These are phyloP conservation scores for Geophilus truncorum DNA, from an alignment of 2,888 invertebrate species.

Conservation along the genomic window DNA sequence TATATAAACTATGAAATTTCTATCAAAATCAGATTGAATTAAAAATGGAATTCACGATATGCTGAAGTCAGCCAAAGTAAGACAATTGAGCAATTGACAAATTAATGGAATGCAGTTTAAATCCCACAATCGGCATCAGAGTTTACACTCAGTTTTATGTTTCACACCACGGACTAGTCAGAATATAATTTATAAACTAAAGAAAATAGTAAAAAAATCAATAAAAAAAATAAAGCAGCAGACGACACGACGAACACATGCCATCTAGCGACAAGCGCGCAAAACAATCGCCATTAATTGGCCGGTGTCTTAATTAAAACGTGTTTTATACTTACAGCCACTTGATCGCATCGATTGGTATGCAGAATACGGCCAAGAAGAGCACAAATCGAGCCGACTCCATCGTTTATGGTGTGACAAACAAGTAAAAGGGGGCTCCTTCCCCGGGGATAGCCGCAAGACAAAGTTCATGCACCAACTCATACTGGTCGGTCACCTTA, in stretches of 20 bases:
- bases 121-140: too few relatives aligned
- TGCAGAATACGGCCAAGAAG: not conserved
- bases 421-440: slow-evolving; percentile 21
- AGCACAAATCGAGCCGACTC: slow-evolving; percentile 2
- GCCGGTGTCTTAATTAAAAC: not conserved
- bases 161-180: too few relatives aligned
- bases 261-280: not conserved
- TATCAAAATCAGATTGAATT: too few relatives aligned
- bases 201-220: not conserved
- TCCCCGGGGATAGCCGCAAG: slow-evolving; percentile 23
- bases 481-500: slow-evolving; percentile 22
- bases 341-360: not conserved
- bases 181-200: too few relatives aligned
- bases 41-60: too few relatives aligned
- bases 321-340: not conserved
- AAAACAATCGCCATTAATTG: not conserved
- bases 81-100: too few relatives aligned
- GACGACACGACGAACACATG: not conserved
- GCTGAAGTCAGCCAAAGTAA: too few relatives aligned
- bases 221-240: not conserved
- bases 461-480: slow-evolving; percentile 27
- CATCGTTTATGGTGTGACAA: slow-evolving; percentile 21
- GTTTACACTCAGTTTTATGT: too few relatives aligned
- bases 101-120: too few relatives aligned
- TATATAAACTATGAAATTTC: too few relatives aligned